Conservation (phyloP, 2,888 invertebrate species). For the Apoda limacodes region DNA sequence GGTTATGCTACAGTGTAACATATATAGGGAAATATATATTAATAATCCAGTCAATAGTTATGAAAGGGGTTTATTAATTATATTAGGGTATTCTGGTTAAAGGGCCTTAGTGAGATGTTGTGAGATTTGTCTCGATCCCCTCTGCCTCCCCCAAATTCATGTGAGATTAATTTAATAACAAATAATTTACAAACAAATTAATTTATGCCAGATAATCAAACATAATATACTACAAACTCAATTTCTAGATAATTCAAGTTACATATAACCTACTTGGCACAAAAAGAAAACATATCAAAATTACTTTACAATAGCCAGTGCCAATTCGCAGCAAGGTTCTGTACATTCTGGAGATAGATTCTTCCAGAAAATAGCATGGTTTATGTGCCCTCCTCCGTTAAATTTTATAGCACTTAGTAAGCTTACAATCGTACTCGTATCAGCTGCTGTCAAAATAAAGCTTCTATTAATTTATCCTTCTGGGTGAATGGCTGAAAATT, state of each 20-base stretch:
- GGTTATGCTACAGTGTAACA: too few relatives aligned
- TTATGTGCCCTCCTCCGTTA: slow-evolving; percentile 98
- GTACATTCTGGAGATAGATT: slow-evolving; percentile 83
- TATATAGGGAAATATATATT: too few relatives aligned
- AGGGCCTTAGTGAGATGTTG: too few relatives aligned
- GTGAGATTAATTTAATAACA: slow-evolving; percentile 1
- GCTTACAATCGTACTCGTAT: slow-evolving; percentile 78
- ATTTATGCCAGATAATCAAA: not conserved
- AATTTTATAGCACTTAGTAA: slow-evolving; percentile 88
- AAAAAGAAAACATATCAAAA: slow-evolving; percentile 16
- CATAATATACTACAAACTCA: not conserved
- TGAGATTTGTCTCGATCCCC: too few relatives aligned
- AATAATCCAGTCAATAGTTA: too few relatives aligned
- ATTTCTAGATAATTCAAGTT: not conserved
- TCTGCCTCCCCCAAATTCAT: not conserved
- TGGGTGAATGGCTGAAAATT: not conserved
- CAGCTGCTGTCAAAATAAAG: slow-evolving; percentile 59
- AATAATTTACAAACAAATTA: not conserved
- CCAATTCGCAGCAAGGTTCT: slow-evolving; percentile 67
- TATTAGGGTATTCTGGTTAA: too few relatives aligned
- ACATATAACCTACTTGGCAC: slow-evolving; percentile 4
- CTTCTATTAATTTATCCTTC: too few relatives aligned
- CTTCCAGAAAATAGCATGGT: slow-evolving; percentile 97
- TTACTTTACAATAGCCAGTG: slow-evolving; percentile 64
- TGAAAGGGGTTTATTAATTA: too few relatives aligned